Evolutionary conservation across 2,888 invertebrate species (phyloP), one percentile per base, ranked within the genome.

Genomic region (Xylocampa areola): DNA sequence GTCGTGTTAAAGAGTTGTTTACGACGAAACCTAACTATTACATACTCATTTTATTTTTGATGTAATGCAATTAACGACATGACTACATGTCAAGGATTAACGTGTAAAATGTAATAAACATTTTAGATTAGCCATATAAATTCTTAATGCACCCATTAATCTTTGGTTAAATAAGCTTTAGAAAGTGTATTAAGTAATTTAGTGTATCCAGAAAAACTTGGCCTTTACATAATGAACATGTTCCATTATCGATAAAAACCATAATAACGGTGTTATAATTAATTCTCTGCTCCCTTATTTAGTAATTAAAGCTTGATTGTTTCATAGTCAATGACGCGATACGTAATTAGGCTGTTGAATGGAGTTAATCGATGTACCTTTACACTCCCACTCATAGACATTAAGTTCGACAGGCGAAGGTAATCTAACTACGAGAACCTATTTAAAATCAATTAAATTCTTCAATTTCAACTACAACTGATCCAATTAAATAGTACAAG

Each of bases 1-100:
- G 52, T 64, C 62, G 61, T 71, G 68, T 45, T 33, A 63, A 74
- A 70, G 44, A 53, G 72, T 64, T 69, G 58, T 74, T 59, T 61
- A 61, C 49, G 39, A 52, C 16, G 14, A 3, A 54, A 33, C 44
- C 16, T 33, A 19, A n/a, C 8, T 37, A n/a, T 25, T 30, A 33
- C 17, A 37, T 41, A 33, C 13, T 25, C 8, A 27, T 40, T 48
- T 14, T 16, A 44, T 44, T 27, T 48, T 35, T 44, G 32, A 39
- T 30, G 3, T 1, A 14, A 27, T 21, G 13, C 10, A 33, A 33
- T 52, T 47, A 27, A n/a, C 17, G 11, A n/a, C 7, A 16, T 10
- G 6, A 16, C 14, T 39, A 36, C 10, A 64, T 13, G 25, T 17
- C 27, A 17, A 27, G 25, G 17, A n/a, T 11, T 16, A 27, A 21